A percentile compares a stretch with the other conserved stretches of the same genome.
Conservation (phyloP, 2,113 vertebrate species). For the Callospermophilus lateralis region DNA sequence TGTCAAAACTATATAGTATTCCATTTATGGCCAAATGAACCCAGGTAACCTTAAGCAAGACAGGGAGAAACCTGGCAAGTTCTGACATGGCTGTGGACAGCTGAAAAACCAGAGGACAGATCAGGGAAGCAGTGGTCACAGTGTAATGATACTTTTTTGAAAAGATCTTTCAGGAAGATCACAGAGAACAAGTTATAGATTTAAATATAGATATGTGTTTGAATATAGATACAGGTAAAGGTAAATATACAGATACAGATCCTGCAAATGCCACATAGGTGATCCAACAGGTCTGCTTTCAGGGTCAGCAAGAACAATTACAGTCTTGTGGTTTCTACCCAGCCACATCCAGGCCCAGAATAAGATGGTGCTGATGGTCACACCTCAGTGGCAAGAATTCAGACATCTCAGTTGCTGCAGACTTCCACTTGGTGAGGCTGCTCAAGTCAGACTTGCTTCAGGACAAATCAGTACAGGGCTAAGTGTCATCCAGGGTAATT, state of each 20-base stretch:
- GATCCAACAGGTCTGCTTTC: not conserved
- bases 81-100: not conserved
- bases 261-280: not conserved
- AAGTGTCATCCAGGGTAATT: constrained; percentile 51
- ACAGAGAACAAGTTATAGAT: not conserved
- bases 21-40: not conserved
- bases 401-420: not conserved
- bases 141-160: not conserved
- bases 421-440: not conserved
- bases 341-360: not conserved
- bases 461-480: not conserved
- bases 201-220: too few relatives aligned
- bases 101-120: not conserved
- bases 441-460: not conserved
- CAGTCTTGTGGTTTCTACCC: not conserved
- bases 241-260: not conserved
- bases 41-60: not conserved
- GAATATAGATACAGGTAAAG: too few relatives aligned
- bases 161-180: not conserved
- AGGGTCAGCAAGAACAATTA: accelerated
- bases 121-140: too few relatives aligned
- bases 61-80: not conserved
- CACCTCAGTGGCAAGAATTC: not conserved
- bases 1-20: not conserved
- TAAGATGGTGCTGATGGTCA: not conserved